These are phyloP conservation scores for Catharus bicknelli DNA, from an alignment of 2,113 vertebrate genomes.

Conservation along the genomic window DNA sequence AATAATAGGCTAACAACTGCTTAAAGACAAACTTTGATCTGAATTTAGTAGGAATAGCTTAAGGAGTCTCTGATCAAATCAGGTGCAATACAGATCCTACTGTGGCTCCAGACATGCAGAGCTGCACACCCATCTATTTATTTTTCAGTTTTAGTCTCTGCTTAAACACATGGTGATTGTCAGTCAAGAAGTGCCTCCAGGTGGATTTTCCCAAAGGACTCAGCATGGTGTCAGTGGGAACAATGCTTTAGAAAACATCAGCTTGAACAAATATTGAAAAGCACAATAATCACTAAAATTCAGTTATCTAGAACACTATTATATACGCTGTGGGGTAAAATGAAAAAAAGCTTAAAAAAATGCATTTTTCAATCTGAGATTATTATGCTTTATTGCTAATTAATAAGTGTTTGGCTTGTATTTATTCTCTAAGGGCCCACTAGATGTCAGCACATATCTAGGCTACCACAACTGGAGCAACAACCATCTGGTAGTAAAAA, in stretches of 20 bases:
- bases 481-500: constrained; percentile 69
- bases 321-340: neutral
- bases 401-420: neutral
- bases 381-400: neutral
- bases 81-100: neutral
- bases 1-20: neutral
- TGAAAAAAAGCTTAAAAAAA: neutral
- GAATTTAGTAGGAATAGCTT: neutral
- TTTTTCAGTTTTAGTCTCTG: constrained; percentile 17
- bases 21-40: neutral
- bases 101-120: neutral
- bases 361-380: neutral
- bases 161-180: constrained; percentile 1
- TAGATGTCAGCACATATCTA: constrained; percentile 70
- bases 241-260: neutral
- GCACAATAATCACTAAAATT: neutral
- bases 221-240: neutral
- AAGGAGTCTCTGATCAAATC: neutral
- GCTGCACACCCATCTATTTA: neutral
- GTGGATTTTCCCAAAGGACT: neutral
- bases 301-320: neutral
- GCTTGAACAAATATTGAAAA: neutral
- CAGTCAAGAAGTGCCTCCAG: constrained; percentile 22
- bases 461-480: neutral
- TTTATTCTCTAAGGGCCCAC: constrained; percentile 32